Evolutionary conservation across 1,140 invertebrate genomes (phyloP).

Genomic region (Drosophila aff.): DNA sequence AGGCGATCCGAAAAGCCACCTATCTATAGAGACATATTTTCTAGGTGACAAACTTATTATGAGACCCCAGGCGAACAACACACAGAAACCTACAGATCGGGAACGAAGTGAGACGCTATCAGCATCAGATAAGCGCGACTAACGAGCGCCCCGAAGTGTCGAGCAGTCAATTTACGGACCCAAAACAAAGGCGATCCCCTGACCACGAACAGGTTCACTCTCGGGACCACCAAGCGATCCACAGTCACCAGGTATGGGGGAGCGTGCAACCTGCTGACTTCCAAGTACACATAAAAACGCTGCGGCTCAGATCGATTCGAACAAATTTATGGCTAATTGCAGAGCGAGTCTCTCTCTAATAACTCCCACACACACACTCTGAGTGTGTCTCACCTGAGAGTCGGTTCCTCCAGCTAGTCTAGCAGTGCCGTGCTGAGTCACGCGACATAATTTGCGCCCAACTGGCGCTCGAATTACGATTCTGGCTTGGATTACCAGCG

Average conservation of each 20-base stretch:
- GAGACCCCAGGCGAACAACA: conserved; percentile 17
- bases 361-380: conserved; percentile 65
- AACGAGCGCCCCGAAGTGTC: conserved; percentile 73
- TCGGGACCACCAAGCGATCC: conserved; percentile 63
- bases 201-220: conserved; percentile 62
- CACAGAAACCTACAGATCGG: conserved; percentile 23
- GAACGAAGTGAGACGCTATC: conserved; percentile 74
- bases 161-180: conserved; percentile 80
- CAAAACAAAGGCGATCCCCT: conserved; percentile 72
- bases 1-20: conserved; percentile 9
- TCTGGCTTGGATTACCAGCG: conserved; percentile 48
- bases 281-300: conserved; percentile 70
- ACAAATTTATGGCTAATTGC: conserved; percentile 83
- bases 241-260: conserved; percentile 42
- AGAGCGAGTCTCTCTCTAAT: conserved; percentile 46
- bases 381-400: conserved; percentile 16
- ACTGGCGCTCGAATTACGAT: conserved; percentile 66
- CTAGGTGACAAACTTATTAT: conserved; percentile 84
- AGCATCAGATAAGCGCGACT: conserved; percentile 72
- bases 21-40: conserved; percentile 74
- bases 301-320: conserved; percentile 15
- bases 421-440: conserved; percentile 44
- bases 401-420: conserved; percentile 7
- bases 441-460: conserved; percentile 47
- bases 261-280: conserved; percentile 75